Conservation (phyloP, 1,140 invertebrate genomes). For the Adelges cooleyi region DNA sequence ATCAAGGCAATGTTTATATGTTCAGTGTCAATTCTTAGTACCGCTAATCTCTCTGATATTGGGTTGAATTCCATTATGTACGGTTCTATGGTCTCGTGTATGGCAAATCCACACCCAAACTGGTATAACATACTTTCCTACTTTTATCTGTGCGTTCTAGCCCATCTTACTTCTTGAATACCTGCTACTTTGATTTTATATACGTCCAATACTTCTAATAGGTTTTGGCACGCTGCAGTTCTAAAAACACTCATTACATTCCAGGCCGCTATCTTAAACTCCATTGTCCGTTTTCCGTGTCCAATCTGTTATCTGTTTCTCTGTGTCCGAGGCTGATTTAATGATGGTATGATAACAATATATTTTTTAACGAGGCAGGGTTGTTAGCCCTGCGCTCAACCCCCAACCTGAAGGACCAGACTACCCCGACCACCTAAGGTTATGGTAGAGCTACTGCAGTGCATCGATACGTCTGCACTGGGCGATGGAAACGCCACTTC, state of each 20-base stretch:
- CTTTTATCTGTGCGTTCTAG: background rate
- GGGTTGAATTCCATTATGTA: background rate
- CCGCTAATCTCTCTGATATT: constrained; percentile 24
- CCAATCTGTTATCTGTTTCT: background rate
- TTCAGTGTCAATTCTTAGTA: constrained; percentile 13
- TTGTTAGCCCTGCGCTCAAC: background rate
- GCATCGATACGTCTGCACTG: no score
- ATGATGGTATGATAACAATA: background rate
- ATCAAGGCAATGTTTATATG: constrained; percentile 29
- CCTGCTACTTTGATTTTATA: constrained; percentile 9
- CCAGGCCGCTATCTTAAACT: background rate
- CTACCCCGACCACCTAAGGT: background rate
- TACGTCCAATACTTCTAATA: background rate
- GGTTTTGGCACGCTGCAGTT: background rate
- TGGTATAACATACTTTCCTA: background rate
- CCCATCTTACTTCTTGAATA: constrained; percentile 21
- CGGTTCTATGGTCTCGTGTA: background rate
- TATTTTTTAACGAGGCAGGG: background rate
- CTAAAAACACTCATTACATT: background rate
- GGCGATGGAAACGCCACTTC: background rate
- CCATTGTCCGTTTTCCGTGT: background rate
- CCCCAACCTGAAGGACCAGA: background rate
- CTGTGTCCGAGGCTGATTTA: background rate
- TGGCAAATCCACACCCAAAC: background rate
- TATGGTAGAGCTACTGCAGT: background rate